Percentiles rank a stretch among this genome's conserved stretches.
phyloP scores from a whole-genome alignment of 2,113 vertebrate species.

The Upupa epops region DNA sequence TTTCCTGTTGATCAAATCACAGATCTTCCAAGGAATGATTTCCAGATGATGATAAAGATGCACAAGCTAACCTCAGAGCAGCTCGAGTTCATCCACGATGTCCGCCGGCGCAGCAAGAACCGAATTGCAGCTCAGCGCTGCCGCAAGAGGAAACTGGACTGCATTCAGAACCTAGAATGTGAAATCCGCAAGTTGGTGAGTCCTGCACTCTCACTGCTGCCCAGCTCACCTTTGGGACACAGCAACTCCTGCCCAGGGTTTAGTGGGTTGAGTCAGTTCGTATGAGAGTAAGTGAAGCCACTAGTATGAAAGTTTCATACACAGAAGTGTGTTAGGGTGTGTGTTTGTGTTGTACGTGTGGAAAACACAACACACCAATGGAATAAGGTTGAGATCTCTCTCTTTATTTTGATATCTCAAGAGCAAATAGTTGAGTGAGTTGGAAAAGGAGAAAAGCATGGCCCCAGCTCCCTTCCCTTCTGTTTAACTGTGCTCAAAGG shows the following conservation, averaged over 20 bases:
- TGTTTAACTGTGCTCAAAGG: background rate
- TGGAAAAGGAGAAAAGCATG: background rate
- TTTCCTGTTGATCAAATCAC: constrained; percentile 99
- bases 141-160: constrained; percentile 98
- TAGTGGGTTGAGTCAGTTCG: background rate
- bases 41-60: constrained; percentile 99
- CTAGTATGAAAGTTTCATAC: background rate
- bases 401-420: background rate
- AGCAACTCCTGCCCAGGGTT: background rate
- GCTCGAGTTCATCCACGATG: constrained; percentile 96
- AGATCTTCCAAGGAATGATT: constrained; percentile 99
- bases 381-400: background rate
- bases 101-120: constrained; percentile 96
- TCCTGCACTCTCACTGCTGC: rapidly evolving
- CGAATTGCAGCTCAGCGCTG: constrained; percentile 98
- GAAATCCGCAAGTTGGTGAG: constrained; percentile 96
- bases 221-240: rapidly evolving
- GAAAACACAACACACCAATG: background rate
- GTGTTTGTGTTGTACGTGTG: background rate
- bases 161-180: constrained; percentile 97
- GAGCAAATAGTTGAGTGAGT: background rate
- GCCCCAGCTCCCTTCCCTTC: background rate
- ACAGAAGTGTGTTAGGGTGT: background rate
- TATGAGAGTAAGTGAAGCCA: rapidly evolving
- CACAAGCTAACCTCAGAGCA: constrained; percentile 99